Conservation (phyloP, 1,140 invertebrate genomes). For the Heliothis virescens region DNA sequence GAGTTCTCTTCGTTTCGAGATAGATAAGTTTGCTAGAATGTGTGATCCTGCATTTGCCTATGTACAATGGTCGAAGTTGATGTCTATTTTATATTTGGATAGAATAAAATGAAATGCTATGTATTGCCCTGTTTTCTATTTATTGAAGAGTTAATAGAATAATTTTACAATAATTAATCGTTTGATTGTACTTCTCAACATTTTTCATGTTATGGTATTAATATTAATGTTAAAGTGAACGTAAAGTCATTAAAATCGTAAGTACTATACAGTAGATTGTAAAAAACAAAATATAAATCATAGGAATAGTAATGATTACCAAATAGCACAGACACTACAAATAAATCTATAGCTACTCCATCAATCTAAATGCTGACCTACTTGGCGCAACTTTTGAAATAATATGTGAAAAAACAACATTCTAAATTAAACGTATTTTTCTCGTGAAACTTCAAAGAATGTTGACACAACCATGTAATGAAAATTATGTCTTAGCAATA, state of each 20-base stretch:
- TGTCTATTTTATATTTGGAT: slow-evolving; percentile 80
- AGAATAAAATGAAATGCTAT: slow-evolving; percentile 77
- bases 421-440: slow-evolving; percentile 19
- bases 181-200: neutral
- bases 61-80: slow-evolving; percentile 72
- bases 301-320: neutral
- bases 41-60: slow-evolving; percentile 77
- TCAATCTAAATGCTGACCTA: slow-evolving; percentile 4
- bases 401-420: slow-evolving; percentile 6
- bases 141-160: slow-evolving; percentile 64
- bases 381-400: neutral
- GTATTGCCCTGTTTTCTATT: slow-evolving; percentile 74
- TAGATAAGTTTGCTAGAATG: slow-evolving; percentile 73
- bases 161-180: slow-evolving; percentile 42
- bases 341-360: neutral
- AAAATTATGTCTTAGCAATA: slow-evolving; percentile 6
- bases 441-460: slow-evolving; percentile 6
- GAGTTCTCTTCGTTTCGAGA: slow-evolving; percentile 59
- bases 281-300: neutral
- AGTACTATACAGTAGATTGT: too few species aligned
- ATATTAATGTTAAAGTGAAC: too few species aligned
- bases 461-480: slow-evolving; percentile 16
- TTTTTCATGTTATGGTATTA: too few species aligned
- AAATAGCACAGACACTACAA: neutral
- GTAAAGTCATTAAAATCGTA: too few species aligned